Evolutionary conservation across 2,797 vertebrate genomes (phyloP).

Genomic region (Crotalus adamanteus): DNA sequence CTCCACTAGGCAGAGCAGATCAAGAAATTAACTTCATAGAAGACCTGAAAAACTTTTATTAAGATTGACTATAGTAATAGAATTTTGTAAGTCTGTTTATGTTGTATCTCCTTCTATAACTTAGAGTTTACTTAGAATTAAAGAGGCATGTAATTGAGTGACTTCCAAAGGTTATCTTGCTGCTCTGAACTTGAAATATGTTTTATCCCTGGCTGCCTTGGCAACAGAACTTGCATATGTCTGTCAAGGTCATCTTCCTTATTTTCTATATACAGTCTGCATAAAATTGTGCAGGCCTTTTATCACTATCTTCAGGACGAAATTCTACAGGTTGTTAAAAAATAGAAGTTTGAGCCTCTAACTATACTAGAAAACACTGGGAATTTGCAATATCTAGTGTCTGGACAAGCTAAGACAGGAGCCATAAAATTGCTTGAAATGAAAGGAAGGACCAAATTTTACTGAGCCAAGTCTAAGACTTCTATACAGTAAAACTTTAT

Average conservation of each 20-base stretch:
- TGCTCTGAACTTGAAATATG: not conserved
- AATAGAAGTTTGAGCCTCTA: not conserved
- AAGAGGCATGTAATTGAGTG: not conserved
- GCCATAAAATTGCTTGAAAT: not conserved
- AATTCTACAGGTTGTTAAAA: not conserved
- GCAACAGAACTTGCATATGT: not conserved
- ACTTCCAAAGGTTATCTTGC: not conserved
- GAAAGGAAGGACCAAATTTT: not conserved
- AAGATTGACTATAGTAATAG: not conserved
- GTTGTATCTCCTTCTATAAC: not conserved
- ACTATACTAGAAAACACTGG: not conserved
- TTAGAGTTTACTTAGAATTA: not conserved
- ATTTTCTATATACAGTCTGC: not conserved
- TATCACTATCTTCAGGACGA: not conserved
- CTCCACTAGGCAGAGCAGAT: not conserved
- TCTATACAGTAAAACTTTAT: not conserved
- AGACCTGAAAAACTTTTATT: not conserved
- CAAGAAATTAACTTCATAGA: not conserved
- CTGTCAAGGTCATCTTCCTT: not conserved
- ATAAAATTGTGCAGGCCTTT: not conserved
- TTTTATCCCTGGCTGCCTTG: not conserved
- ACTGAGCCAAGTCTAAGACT: not conserved
- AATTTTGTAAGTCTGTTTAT: not conserved
- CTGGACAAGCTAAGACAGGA: not conserved
- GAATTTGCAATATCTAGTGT: not conserved